Base-by-base conservation (phyloP, 2,888 invertebrate genomes). In the Prosapia bicincta region DNA sequence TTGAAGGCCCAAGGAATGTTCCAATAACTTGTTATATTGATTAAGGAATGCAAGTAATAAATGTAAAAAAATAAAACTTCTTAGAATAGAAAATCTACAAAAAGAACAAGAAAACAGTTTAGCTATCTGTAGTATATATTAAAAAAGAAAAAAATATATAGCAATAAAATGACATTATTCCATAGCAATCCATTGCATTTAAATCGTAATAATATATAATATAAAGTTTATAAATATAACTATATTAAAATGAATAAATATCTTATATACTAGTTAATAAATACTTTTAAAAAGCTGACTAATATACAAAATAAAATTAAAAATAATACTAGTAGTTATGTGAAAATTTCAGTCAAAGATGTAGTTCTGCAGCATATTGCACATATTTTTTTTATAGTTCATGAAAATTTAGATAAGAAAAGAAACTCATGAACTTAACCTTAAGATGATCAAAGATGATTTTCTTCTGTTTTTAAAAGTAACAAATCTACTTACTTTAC, bases 201-300 rank as follows among this genome's bases (percentile, higher is more conserved):
- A 74, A 54, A 68, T 68, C 43, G 68, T 77, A 69, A 72, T 75
- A 66, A 74, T 77, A 68, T 75, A 70, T 76, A 73, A 71, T 77
- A 78, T 74, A 74, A 74, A 76, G 77, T 73, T 74, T 70, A 74
- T 78, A 78, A 76, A 72, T 77, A 77, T 76, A 78, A 76, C 74
- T 76, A 76, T 79, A 73, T 75, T 75, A 78, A 79, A 79, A 79
- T 74, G 78, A 79, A 79, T 77, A 74, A 76, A 78, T 78, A 78
- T 69, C 78, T 77, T 79, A 78, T 77, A 77, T 72, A 72, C 76
- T 76, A 79, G 76, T 73, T 76, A 77, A 77, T 79, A 77, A 79
- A 72, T 77, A 73, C 74, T 76, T 71, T 74, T 79, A 79, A 79
- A 78, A 79, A 79, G 79, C 79, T 69, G 54, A 54, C 76, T 79